These are phyloP conservation scores for Zosterops japonicus DNA, from an alignment of 2,113 vertebrate genomes.

Conservation along the genomic window DNA sequence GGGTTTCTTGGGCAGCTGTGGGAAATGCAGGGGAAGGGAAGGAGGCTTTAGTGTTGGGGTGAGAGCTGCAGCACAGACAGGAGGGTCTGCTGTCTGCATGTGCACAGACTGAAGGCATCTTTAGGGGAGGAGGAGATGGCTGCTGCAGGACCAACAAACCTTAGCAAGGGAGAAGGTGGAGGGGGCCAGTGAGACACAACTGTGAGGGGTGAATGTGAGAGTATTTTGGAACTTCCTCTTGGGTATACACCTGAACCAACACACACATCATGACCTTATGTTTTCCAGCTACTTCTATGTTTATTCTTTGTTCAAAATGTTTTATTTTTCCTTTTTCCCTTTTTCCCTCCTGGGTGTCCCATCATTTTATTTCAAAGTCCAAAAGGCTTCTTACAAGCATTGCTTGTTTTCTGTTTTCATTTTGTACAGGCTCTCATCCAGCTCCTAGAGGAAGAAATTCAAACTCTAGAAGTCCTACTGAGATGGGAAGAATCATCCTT, in stretches of 20 bases:
- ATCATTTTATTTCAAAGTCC: background rate
- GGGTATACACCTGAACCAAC: rapidly evolving
- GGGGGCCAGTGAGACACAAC: background rate
- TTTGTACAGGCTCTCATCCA: background rate
- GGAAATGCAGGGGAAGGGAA: background rate
- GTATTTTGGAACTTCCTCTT: background rate
- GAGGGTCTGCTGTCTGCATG: background rate
- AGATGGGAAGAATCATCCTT: conserved; percentile 35
- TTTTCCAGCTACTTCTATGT: background rate
- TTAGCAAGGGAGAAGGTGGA: background rate
- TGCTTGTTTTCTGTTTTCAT: background rate
- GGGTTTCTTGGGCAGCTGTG: background rate
- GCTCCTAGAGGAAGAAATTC: background rate
- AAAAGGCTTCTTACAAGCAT: background rate
- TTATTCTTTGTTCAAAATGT: background rate
- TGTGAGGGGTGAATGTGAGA: background rate
- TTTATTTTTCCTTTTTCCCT: background rate
- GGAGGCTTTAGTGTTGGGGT: background rate
- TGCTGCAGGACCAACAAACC: background rate
- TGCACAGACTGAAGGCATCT: background rate
- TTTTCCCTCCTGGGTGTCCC: background rate
- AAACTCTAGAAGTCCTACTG: background rate
- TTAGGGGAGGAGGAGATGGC: background rate
- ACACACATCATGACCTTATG: background rate
- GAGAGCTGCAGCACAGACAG: rapidly evolving